Evolutionary conservation across 2,113 vertebrate species (phyloP), one percentile per base, ranked within the genome.

Genomic region (Eleginops maclovinus): DNA sequence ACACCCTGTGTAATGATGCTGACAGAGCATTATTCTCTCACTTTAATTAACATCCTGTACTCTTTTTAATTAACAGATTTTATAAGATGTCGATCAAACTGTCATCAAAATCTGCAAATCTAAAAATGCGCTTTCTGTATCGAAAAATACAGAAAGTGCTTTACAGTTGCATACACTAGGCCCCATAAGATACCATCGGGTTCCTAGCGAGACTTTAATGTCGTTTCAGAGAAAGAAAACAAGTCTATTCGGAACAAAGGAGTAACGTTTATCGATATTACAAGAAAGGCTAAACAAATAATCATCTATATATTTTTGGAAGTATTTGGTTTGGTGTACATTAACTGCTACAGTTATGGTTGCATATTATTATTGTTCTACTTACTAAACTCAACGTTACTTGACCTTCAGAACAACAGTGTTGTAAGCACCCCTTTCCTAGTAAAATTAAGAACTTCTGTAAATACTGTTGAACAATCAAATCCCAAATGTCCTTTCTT

Each of bases 1-100:
- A 28, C 64, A 49, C 1, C 15, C 66, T 83, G 73, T 44, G 73
- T 84, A 62, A 74, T 14, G 71, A 64, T 2, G 77, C 84, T 76
- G 81, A 86, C 67, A 0, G 22, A 10, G 40, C 58, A 40, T 31
- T 63, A 56, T 43, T 9, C 1, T 21, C 43, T 56, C 50, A 46
- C 41, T 22, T 79, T 22, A 62, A 61, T 76, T 66, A 22, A 63
- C 22, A 24, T 55, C 60, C 49, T 49, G 21, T 7, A 16, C 58
- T 62, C 16, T 49, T 11, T 6, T 36, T 36, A 36, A 40, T 65
- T 19, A 46, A 24, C 47, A 46, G 21, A 55, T 31, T 31, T 51
- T 12, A 61, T 12, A 36, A 16, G 26, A 70, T 41, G 36, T 73
- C 19, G 4, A 24, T 64, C 51, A 65, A 65, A 60, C 65, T 41